phyloP scores from a whole-genome alignment of 2,797 vertebrate species.

The Danio albolineatus region DNA sequence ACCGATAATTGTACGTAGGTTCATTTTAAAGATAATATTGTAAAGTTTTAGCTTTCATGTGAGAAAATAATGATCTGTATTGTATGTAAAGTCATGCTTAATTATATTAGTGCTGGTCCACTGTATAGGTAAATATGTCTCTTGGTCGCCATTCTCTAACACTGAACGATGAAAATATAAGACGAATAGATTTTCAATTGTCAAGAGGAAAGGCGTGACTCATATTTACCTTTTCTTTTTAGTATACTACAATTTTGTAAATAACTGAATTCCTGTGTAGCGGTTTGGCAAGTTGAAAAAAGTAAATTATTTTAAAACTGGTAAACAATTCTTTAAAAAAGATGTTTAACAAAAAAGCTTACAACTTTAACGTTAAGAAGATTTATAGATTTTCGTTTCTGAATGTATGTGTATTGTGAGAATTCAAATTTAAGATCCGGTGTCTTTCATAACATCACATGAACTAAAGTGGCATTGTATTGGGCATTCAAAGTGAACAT shows the following conservation, averaged over 20 bases:
- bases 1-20: constrained; percentile 4
- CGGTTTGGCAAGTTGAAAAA: not conserved
- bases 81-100: constrained; percentile 12
- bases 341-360: constrained; percentile 10
- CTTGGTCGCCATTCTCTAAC: not conserved
- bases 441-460: not conserved
- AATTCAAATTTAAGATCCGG: not conserved
- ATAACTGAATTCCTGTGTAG: constrained; percentile 21
- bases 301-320: constrained; percentile 31
- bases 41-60: not conserved
- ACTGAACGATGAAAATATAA: not conserved
- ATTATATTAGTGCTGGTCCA: constrained; percentile 21
- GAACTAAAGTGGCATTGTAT: constrained; percentile 4
- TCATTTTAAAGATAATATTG: not conserved
- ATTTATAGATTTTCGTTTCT: not conserved
- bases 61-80: constrained; percentile 25
- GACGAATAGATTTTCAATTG: not conserved
- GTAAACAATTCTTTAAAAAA: not conserved
- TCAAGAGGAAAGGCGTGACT: constrained; percentile 8
- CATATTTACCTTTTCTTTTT: not conserved
- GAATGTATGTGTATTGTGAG: constrained; percentile 13
- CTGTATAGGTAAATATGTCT: not conserved
- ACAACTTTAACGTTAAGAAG: constrained; percentile 1
- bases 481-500: not conserved
- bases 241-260: constrained; percentile 18